Base-by-base conservation (phyloP, 2,113 vertebrate genomes). In the Egretta garzetta region DNA sequence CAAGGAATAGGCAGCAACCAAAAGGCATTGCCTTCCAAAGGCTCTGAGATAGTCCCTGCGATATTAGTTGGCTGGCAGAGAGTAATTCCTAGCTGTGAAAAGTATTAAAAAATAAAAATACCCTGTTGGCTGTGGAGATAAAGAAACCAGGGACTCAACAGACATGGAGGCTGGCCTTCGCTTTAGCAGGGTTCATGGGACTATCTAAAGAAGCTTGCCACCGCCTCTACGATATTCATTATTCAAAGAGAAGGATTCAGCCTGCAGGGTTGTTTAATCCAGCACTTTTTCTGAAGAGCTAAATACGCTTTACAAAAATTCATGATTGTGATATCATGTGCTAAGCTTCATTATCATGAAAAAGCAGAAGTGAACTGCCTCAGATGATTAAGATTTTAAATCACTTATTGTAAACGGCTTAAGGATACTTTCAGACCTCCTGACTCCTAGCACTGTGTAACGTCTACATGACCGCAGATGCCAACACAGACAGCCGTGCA, bases 331-430 rank as follows among this genome's bases (percentile, higher is more conserved):
- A 63, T 97, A 96, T 94, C 96, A 95, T 95, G 91, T 72, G 87
- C 94, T 97, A 93, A 95, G 94, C 96, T 96, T 95, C 96, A 97
- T 97, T 97, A 96, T 97, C 94, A 90, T 90, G 95, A 95, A 93
- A 97, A 97, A 95, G 93, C 94, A 93, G 96, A 96, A 96, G 93
- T 55, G 91, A 96, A 86, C 83, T 96, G 95, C 90, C 84, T 93
- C 88, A 87, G 84, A 95, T 95, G 94, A 96, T 96, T 91, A 96
- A 96, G 96, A 95, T 97, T 97, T 96, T 96, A 96, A 95, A 96
- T 95, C 96, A 95, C 91, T 96, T 91, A 91, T 73, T 96, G 93
- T 95, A 76, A 93, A 90, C 2, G 50, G 93, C 93, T 97, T 97
- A 96, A 91, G 87, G 95, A 94, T 96, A 96, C 62, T 96, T 95